A percentile compares a stretch with the other conserved stretches of the same genome.
These are phyloP conservation scores for Imbricaverruca yamaguchii DNA, from an alignment of 2,888 invertebrate genomes.

Conservation along the genomic window DNA sequence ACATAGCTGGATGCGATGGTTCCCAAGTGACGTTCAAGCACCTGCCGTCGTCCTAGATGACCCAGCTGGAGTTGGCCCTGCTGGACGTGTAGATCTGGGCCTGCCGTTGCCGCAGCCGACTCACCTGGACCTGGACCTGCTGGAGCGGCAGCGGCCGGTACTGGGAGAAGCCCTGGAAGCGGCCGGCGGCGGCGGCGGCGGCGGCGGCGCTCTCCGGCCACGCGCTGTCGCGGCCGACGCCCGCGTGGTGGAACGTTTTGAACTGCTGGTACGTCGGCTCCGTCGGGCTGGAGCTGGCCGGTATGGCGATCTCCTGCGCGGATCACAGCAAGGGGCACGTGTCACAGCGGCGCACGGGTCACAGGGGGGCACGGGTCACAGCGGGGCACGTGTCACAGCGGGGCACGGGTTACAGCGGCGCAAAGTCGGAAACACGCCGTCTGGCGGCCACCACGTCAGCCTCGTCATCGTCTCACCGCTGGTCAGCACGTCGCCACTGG, in stretches of 20 bases:
- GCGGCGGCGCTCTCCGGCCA: not conserved
- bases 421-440: too few relatives aligned
- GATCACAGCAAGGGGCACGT: not conserved
- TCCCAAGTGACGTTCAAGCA: too few relatives aligned
- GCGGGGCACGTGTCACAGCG: not conserved
- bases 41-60: too few relatives aligned
- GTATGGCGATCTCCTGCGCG: constrained; percentile 29
- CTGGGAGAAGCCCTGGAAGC: constrained; percentile 25
- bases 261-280: constrained; percentile 24
- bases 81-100: too few relatives aligned
- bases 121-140: constrained; percentile 29
- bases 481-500: too few relatives aligned
- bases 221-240: constrained; percentile 21
- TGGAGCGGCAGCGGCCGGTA: constrained; percentile 30
- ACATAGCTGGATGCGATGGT: too few relatives aligned
- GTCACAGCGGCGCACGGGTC: too few relatives aligned
- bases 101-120: constrained; percentile 25
- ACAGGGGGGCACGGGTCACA: too few relatives aligned
- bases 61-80: too few relatives aligned
- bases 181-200: constrained; percentile 25
- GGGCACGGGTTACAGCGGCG: too few relatives aligned
- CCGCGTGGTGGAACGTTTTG: constrained; percentile 29
- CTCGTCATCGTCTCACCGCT: too few relatives aligned
- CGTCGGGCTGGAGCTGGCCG: not conserved
- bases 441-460: too few relatives aligned